phyloP scores from a whole-genome alignment of 2,888 invertebrate species.

The Torymus auratus region DNA sequence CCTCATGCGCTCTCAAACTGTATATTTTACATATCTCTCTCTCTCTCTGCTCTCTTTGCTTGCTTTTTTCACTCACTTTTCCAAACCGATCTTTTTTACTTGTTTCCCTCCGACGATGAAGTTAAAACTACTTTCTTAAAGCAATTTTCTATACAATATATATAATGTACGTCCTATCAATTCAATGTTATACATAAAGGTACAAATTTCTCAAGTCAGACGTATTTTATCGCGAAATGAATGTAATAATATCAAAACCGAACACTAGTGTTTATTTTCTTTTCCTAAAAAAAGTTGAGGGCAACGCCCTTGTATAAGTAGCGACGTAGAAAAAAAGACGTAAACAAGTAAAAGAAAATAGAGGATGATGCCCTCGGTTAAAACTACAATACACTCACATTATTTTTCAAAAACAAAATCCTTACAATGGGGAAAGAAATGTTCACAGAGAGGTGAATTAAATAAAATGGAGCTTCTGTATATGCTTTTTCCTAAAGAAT shows the following conservation, averaged over 20 bases:
- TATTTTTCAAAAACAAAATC: constrained; percentile 68
- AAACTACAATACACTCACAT: constrained; percentile 72
- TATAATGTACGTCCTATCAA: neutral
- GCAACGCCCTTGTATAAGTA: constrained; percentile 21
- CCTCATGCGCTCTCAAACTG: too few species aligned
- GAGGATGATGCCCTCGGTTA: constrained; percentile 56
- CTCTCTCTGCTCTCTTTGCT: too few species aligned
- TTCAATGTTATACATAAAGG: constrained; percentile 12
- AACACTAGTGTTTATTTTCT: neutral
- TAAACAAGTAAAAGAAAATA: neutral
- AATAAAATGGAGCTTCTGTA: constrained; percentile 32
- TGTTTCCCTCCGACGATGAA: too few species aligned
- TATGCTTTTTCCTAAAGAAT: constrained; percentile 30
- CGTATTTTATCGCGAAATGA: neutral
- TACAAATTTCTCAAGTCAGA: constrained; percentile 6
- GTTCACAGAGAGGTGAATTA: constrained; percentile 68
- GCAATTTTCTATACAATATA: neutral
- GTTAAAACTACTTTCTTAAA: too few species aligned
- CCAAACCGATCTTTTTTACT: too few species aligned
- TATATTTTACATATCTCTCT: too few species aligned
- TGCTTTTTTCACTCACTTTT: too few species aligned
- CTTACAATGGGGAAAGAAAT: constrained; percentile 71
- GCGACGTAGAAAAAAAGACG: neutral
- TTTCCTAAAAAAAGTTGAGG: neutral
- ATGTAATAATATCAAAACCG: neutral